Base-by-base conservation (phyloP, 2,113 vertebrate species). In the Aleadryas rufinucha region DNA sequence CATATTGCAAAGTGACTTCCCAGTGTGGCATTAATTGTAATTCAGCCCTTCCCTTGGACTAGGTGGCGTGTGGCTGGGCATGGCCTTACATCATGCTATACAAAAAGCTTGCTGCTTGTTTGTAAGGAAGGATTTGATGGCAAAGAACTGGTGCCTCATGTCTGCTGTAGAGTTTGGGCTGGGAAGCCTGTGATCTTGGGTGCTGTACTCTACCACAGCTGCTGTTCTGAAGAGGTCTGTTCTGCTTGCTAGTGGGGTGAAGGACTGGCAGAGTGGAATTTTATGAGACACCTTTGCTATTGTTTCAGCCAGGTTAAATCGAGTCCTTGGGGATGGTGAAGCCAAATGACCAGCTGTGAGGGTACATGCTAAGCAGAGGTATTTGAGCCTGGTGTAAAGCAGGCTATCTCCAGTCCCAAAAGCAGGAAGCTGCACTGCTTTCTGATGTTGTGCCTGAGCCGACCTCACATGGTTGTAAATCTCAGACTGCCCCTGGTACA, bases 1-100 rank as follows among this genome's bases (percentile, higher is more conserved):
- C 59, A 14, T 95, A 85, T 66, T 88, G 63, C 90, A 95, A 95
- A 95, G 53, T 60, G 82, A 37, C 28, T 92, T 77, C 78, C 44
- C 77, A 37, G 70, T 87, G 70, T 96, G 89, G 28, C 66, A 5
- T 95, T 71, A 65, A 69, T 90, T 87, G 74, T 30, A 78, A 44
- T 12, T 84, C 57, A 87, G 28, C 49, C 37, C 64, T 61, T 86
- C 53, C 9, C 56, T 45, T 57, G 52, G 15, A 78, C 74, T 3
- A 64, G 24, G 19, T n/a, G 16, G 39, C 15, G 6, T 68, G 52
- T 90, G 64, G 41, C 30, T 11, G 1, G 24, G 19, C 42, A 2
- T 27, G 52, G 24, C 72, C 30, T 63, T 30, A 1, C 6, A 9
- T 50, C 24, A 4, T 21, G 24, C 59, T 47, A 30, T 63, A 41